Conservation (phyloP, 2,888 invertebrate genomes). For the Actias luna region DNA sequence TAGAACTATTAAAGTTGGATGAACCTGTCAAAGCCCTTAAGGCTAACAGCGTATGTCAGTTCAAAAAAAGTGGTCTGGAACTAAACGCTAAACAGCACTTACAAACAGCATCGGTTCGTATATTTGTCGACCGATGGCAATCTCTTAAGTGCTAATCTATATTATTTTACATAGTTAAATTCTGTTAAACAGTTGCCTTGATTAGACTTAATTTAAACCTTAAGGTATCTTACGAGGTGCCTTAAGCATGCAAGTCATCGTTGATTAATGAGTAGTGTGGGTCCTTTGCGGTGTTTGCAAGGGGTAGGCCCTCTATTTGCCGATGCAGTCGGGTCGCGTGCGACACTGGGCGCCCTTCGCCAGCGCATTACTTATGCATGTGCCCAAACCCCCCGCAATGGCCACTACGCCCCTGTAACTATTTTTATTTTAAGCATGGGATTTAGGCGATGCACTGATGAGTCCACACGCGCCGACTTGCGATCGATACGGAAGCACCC, state of each 20-base stretch:
- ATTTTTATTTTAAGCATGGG: conserved; percentile 69
- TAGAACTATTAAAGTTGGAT: too few species aligned
- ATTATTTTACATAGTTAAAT: too few species aligned
- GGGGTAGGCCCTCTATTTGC: conserved; percentile 56
- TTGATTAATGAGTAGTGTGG: conserved; percentile 64
- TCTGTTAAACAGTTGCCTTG: not conserved
- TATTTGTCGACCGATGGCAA: too few species aligned
- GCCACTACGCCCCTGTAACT: conserved; percentile 45
- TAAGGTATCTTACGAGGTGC: not conserved
- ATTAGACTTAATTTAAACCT: conserved; percentile 4
- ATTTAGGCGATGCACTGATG: conserved; percentile 68
- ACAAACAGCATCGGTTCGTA: too few species aligned
- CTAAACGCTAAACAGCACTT: too few species aligned
- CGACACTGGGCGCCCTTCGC: conserved; percentile 66
- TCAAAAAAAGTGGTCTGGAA: too few species aligned
- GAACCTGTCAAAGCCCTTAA: too few species aligned
- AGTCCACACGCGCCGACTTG: conserved; percentile 50
- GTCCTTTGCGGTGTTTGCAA: conserved; percentile 48
- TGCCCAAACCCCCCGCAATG: conserved; percentile 44
- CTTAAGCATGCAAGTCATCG: conserved; percentile 49
- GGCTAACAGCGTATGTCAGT: too few species aligned
- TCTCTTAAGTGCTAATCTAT: too few species aligned
- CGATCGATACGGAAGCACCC: conserved; percentile 46
- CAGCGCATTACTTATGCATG: conserved; percentile 79
- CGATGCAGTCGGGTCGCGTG: conserved; percentile 68